Evolutionary conservation across 2,797 vertebrate genomes (phyloP).

Genomic region (Xyrichtys novacula): DNA sequence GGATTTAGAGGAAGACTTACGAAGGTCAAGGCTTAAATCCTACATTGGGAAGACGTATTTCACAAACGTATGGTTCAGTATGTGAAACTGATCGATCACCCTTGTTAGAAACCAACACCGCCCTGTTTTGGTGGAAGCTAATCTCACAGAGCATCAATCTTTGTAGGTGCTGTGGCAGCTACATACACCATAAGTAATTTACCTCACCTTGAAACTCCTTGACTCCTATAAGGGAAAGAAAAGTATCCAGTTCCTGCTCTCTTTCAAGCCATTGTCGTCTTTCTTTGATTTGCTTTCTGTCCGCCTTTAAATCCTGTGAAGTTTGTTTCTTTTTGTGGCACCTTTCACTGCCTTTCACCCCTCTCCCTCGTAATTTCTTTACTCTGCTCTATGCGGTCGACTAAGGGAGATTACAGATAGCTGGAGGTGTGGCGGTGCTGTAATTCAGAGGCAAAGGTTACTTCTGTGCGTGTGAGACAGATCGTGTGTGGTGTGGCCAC

Average conservation of each 20-base stretch:
- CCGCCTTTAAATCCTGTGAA: constrained; percentile 42
- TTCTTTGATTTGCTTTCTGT: constrained; percentile 29
- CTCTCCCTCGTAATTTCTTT: constrained; percentile 45
- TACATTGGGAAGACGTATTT: constrained; percentile 64
- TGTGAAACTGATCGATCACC: constrained; percentile 52
- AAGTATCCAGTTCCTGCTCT: constrained; percentile 46
- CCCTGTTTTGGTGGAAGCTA: constrained; percentile 57
- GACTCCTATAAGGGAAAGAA: constrained; percentile 46
- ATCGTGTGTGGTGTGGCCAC: constrained; percentile 15
- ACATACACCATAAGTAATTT: constrained; percentile 51
- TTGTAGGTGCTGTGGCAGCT: constrained; percentile 24
- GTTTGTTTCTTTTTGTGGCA: constrained; percentile 52
- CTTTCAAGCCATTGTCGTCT: constrained; percentile 57
- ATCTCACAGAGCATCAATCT: constrained; percentile 62
- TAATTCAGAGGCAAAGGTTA: constrained; percentile 62
- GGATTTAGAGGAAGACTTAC: constrained; percentile 54
- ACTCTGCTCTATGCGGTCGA: constrained; percentile 44
- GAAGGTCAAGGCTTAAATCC: constrained; percentile 59
- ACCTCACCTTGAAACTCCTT: constrained; percentile 74
- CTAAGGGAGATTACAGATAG: constrained; percentile 69
- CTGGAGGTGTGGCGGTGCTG: constrained; percentile 66
- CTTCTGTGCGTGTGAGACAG: constrained; percentile 22
- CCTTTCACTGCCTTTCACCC: constrained; percentile 50
- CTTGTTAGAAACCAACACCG: constrained; percentile 39
- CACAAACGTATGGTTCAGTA: constrained; percentile 47